These are phyloP conservation scores for Nomada lathburiana DNA, from an alignment of 2,888 invertebrate species.

Conservation along the genomic window DNA sequence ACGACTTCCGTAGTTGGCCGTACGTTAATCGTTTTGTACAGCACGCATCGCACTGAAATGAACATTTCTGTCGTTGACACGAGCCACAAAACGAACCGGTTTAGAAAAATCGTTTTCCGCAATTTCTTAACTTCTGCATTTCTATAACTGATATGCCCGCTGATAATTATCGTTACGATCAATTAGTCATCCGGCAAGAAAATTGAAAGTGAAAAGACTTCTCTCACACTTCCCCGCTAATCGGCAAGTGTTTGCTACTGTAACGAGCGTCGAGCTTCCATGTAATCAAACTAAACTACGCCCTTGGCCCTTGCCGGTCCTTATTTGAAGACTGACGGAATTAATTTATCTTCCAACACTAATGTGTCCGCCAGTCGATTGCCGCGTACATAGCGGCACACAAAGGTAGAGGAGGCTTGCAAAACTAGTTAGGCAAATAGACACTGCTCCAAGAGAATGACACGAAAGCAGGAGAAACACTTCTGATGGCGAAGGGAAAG, in stretches of 20 bases:
- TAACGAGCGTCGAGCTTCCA: not conserved
- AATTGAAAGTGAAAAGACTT: not conserved
- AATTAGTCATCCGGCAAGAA: too few relatives aligned
- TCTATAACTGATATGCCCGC: too few relatives aligned
- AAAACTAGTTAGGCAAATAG: conserved; percentile 83
- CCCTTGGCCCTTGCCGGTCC: conserved; percentile 59
- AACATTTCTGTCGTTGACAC: not conserved
- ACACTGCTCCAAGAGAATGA: conserved; percentile 59
- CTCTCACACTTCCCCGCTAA: not conserved
- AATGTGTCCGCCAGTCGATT: conserved; percentile 75
- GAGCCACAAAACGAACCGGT: too few relatives aligned
- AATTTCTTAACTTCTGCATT: too few relatives aligned
- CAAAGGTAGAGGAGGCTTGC: conserved; percentile 63
- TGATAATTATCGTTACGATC: too few relatives aligned
- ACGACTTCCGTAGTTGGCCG: conserved; percentile 15
- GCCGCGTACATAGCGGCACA: conserved; percentile 61
- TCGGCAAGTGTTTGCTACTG: not conserved
- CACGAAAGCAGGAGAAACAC: conserved; percentile 23
- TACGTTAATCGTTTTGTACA: not conserved
- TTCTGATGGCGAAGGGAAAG: conserved; percentile 1
- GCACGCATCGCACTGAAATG: not conserved
- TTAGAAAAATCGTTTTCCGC: too few relatives aligned
- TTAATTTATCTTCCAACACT: conserved; percentile 78
- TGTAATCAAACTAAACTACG: conserved; percentile 68
- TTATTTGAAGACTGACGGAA: conserved; percentile 73